Base-by-base conservation (phyloP, 2,888 invertebrate genomes). In the Coremacera marginata region DNA sequence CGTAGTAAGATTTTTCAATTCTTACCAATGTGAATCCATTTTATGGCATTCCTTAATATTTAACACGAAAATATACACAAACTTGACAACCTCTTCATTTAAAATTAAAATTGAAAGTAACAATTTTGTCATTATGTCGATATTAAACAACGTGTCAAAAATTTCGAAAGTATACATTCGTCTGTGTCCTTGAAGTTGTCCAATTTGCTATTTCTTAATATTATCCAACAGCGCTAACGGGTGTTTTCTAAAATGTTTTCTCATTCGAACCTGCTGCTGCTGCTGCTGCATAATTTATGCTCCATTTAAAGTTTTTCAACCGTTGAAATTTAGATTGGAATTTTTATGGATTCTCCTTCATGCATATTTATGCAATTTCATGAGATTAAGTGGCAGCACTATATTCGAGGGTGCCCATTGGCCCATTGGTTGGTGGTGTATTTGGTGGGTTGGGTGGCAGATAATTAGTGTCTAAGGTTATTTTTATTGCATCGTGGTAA, bases 291-390 rank as follows among this genome's bases (percentile, higher is more conserved):
- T 49, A 72, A 72, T 60, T 72, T 27, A 60, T 44, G 60, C 25
- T 19, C 72, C 62, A 72, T 37, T 62, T 62, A 71, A 44, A 72
- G 62, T 72, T 72, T 71, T 72, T 55, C 55, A n/a, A 37, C 60
- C 72, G 62, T 60, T n/a, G 19, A 62, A 60, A 22, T 60, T 72
- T 72, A 72, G 62, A 62, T 62, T 44, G 11, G 72, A 44, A 70
- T 49, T 72, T 72, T 62, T 72, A 72, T 44, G 72, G 72, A 31
- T 72, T 72, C 62, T 44, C 25, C 62, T 37, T 72, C 49, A 25
- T 62, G 62, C 44, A 49, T 72, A 19, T 60, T 72, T 60, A 25
- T 62, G n/a, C 31, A 11, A 60, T 72, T 57, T 14, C 25, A 60
- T 60, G 60, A 57, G 22, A 60, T 71, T 62, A 44, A 62, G 49